Evolutionary conservation across 2,113 vertebrate genomes (phyloP).

Genomic region (Miniopterus natalensis): DNA sequence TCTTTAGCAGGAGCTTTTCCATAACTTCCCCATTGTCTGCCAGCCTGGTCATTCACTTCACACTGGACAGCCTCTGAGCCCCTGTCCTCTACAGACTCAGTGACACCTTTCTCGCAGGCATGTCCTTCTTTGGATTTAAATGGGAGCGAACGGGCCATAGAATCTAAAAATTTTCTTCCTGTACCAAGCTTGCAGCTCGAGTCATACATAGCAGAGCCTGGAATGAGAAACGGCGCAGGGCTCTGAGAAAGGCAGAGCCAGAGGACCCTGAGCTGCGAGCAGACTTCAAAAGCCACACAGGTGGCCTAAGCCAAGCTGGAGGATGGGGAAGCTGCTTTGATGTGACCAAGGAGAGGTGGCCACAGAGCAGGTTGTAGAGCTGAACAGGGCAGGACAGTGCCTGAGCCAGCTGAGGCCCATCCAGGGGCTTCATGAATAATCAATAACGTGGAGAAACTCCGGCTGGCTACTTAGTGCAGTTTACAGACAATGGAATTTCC

Average conservation of each 20-base stretch:
- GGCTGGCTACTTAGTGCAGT: constrained; percentile 55
- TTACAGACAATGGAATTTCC: constrained; percentile 58
- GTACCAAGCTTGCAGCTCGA: not conserved
- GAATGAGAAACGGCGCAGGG: not conserved
- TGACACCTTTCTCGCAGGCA: not conserved
- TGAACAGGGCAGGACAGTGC: not conserved
- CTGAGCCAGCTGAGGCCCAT: not conserved
- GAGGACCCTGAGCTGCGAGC: not conserved
- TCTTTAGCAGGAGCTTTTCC: not conserved
- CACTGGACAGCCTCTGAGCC: not conserved
- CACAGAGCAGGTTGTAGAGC: not conserved
- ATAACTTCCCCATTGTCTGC: not conserved
- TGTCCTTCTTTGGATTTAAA: not conserved
- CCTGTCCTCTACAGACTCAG: not conserved
- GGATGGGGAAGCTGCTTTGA: not conserved
- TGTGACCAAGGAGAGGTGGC: not conserved
- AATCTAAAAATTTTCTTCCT: not conserved
- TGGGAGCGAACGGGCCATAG: not conserved
- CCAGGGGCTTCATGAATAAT: constrained; percentile 63
- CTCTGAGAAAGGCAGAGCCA: not conserved
- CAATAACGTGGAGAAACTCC: constrained; percentile 34
- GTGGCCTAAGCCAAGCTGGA: not conserved
- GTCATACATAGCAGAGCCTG: not conserved
- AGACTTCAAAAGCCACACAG: not conserved
- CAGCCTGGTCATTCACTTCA: not conserved